phyloP scores from a whole-genome alignment of 2,113 vertebrate genomes.

The Chauna torquata region DNA sequence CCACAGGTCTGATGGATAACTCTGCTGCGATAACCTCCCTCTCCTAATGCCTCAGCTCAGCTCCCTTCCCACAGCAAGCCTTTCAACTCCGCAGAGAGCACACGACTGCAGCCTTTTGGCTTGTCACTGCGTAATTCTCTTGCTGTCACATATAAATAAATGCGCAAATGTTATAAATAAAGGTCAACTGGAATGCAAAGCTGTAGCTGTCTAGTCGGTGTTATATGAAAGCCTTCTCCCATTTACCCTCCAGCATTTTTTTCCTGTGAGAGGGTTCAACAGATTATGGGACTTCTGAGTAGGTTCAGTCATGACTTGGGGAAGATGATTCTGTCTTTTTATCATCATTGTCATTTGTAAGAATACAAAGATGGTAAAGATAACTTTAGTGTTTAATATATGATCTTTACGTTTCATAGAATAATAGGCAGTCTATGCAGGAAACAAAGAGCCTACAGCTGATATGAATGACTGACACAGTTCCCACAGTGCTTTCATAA shows the following conservation, averaged over 20 bases:
- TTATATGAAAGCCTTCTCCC: background rate
- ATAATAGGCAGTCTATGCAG: background rate
- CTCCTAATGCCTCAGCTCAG: background rate
- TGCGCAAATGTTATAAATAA: slow-evolving; percentile 24
- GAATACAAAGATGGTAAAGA: background rate
- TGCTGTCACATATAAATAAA: background rate
- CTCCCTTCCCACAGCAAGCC: background rate
- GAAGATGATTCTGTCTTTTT: background rate
- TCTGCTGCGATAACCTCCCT: background rate
- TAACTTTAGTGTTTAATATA: background rate
- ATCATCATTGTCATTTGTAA: background rate
- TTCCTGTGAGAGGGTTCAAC: background rate
- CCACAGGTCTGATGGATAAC: background rate
- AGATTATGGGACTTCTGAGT: background rate
- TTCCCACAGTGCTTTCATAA: background rate
- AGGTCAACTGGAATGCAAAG: background rate
- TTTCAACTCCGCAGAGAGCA: background rate
- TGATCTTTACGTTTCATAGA: background rate
- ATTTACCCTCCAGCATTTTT: background rate
- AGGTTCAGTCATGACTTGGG: rapidly evolving
- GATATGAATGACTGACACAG: background rate
- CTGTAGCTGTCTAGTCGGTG: background rate
- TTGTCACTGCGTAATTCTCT: background rate
- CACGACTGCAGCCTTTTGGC: background rate
- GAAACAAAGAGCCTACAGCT: background rate